phyloP scores from a whole-genome alignment of 1,140 invertebrate species.

The Vanessa tameamea region DNA sequence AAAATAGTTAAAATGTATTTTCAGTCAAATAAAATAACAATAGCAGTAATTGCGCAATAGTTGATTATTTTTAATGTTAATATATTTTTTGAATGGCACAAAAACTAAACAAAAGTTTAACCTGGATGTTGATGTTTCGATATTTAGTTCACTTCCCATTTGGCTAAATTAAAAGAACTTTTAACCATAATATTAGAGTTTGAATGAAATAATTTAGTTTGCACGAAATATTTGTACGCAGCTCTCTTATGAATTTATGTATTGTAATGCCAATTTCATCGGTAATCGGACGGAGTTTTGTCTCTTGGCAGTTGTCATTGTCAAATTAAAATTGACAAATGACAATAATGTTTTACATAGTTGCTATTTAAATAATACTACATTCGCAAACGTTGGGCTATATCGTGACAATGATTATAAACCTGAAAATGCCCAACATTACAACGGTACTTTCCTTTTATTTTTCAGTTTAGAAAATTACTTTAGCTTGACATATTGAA shows the following conservation, averaged over 20 bases:
- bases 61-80: slow-evolving; percentile 23
- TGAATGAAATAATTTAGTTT: neutral
- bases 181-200: slow-evolving; percentile 44
- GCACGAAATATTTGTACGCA: neutral
- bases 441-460: too few species aligned
- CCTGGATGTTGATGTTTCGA: slow-evolving; percentile 62
- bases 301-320: neutral
- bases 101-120: slow-evolving; percentile 35
- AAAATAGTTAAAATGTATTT: slow-evolving; percentile 11
- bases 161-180: slow-evolving; percentile 40
- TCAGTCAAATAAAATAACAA: neutral
- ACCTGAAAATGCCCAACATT: too few species aligned
- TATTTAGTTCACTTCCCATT: slow-evolving; percentile 72
- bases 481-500: too few species aligned
- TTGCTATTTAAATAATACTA: too few species aligned
- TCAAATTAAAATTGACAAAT: neutral
- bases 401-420: too few species aligned
- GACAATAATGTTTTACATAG: too few species aligned
- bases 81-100: neutral
- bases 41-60: slow-evolving; percentile 39
- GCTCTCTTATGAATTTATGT: slow-evolving; percentile 12
- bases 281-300: too few species aligned
- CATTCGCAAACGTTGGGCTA: too few species aligned
- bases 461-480: too few species aligned
- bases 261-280: slow-evolving; percentile 22